These are phyloP conservation scores for Andricus grossulariae DNA, from an alignment of 1,140 invertebrate species.

Conservation along the genomic window DNA sequence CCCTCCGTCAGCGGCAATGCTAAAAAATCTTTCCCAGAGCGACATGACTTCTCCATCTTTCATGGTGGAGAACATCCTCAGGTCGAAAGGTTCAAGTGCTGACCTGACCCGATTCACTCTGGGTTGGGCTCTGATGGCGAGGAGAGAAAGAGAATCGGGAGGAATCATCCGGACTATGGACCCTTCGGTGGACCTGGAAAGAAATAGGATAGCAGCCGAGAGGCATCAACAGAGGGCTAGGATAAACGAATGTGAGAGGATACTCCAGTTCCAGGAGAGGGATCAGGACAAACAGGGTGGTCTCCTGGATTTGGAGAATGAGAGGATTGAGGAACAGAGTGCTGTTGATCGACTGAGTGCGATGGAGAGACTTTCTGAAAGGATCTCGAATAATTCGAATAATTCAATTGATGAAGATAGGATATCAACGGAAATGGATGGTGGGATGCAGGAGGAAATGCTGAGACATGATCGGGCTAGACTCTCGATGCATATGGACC, in stretches of 20 bases:
- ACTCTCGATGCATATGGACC: slow-evolving; percentile 48
- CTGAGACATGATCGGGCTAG: slow-evolving; percentile 49
- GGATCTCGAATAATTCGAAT: slow-evolving; percentile 70
- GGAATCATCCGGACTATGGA: slow-evolving; percentile 45
- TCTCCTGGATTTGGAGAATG: slow-evolving; percentile 55
- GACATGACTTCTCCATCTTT: slow-evolving; percentile 74
- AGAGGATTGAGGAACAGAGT: slow-evolving; percentile 52
- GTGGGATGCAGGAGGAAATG: slow-evolving; percentile 54
- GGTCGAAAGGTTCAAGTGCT: slow-evolving; percentile 69
- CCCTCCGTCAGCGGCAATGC: slow-evolving; percentile 72
- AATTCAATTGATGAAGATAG: slow-evolving; percentile 69
- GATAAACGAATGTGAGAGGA: slow-evolving; percentile 40
- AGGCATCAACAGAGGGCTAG: slow-evolving; percentile 44
- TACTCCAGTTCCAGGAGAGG: slow-evolving; percentile 37
- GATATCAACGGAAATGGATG: slow-evolving; percentile 58
- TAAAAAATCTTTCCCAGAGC: slow-evolving; percentile 73
- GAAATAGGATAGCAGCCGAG: slow-evolving; percentile 37
- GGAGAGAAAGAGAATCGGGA: slow-evolving; percentile 66
- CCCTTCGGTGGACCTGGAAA: slow-evolving; percentile 37
- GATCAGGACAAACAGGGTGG: slow-evolving; percentile 36
- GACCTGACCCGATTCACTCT: slow-evolving; percentile 71
- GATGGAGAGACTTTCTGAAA: slow-evolving; percentile 68
- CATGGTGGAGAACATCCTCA: slow-evolving; percentile 77
- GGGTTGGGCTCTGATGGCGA: slow-evolving; percentile 69
- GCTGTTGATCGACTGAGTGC: slow-evolving; percentile 66